These are phyloP conservation scores for Papilio demoleus DNA, from an alignment of 2,888 invertebrate genomes.

Conservation along the genomic window DNA sequence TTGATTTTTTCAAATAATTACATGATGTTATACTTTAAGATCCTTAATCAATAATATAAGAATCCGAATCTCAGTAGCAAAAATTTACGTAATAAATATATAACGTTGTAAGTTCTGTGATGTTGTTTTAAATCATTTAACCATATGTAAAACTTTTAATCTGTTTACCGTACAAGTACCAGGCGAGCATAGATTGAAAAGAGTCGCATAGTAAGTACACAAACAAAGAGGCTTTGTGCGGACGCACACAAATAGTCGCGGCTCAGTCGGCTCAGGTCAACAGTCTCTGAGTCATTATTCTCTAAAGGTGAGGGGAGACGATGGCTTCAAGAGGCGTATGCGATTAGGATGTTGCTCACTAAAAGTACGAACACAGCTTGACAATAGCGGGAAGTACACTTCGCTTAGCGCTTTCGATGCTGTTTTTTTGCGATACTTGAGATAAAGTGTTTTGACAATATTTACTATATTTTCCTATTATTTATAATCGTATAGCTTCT, in stretches of 20 bases:
- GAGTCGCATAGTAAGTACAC: slow-evolving; percentile 42
- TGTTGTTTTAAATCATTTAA: no score
- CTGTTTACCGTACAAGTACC: slow-evolving; percentile 47
- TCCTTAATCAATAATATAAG: no score
- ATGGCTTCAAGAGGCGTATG: slow-evolving; percentile 37
- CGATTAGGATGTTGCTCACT: slow-evolving; percentile 34
- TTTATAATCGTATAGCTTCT: neutral
- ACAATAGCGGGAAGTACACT: slow-evolving; percentile 15
- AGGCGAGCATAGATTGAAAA: slow-evolving; percentile 53
- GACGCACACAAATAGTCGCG: slow-evolving; percentile 48
- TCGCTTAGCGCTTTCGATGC: neutral
- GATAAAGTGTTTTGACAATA: slow-evolving; percentile 14
- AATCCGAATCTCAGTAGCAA: no score
- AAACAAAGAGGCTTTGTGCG: slow-evolving; percentile 45
- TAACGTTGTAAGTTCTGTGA: no score
- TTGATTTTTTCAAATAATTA: no score
- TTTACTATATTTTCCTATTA: neutral
- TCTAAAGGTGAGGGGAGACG: slow-evolving; percentile 50
- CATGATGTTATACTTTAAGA: no score
- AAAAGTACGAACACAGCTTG: neutral
- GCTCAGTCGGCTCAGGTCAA: slow-evolving; percentile 63
- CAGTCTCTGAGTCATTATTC: slow-evolving; percentile 67
- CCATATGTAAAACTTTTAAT: slow-evolving; percentile 21
- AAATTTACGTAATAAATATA: no score
- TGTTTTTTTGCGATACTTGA: slow-evolving; percentile 14